A percentile compares a stretch with the other conserved stretches of the same genome.
These are phyloP conservation scores for Henricia sp. DNA, from an alignment of 53 echinoderm and acorn worm species.

Conservation along the genomic window DNA sequence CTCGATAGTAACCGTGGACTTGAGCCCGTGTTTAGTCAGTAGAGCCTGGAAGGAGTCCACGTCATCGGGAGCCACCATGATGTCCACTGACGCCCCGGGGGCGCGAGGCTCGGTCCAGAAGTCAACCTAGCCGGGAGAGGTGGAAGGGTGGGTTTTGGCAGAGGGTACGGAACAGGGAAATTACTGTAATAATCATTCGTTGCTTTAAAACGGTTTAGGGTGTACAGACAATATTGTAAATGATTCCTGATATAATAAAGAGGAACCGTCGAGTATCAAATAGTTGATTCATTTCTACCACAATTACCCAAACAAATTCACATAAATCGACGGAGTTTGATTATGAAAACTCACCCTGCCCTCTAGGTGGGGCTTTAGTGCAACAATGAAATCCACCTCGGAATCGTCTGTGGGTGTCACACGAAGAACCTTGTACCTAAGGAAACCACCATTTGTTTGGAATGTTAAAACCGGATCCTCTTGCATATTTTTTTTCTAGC, in stretches of 20 bases:
- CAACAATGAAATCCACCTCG: background rate
- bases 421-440: slow-evolving; percentile 50
- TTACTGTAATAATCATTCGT: too few relatives aligned
- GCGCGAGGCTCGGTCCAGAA: slow-evolving; percentile 63
- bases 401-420: background rate
- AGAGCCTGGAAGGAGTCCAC: slow-evolving; percentile 19
- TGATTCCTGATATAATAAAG: too few relatives aligned
- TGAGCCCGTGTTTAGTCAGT: slow-evolving; percentile 21
- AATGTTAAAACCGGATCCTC: background rate
- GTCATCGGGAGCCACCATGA: slow-evolving; percentile 66
- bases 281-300: too few relatives aligned
- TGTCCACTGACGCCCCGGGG: slow-evolving; percentile 51
- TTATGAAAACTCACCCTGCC: slow-evolving; percentile 7
- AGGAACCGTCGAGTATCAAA: too few relatives aligned
- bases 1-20: slow-evolving; percentile 49
- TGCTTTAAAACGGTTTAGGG: too few relatives aligned
- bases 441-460: background rate
- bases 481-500: too few relatives aligned
- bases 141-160: too few relatives aligned
- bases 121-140: slow-evolving; percentile 66
- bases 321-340: background rate
- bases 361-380: background rate
- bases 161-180: too few relatives aligned
- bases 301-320: too few relatives aligned
- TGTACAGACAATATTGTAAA: too few relatives aligned